These are phyloP conservation scores for Thymelicus sylvestris DNA, from an alignment of 2,888 invertebrate species.

Conservation along the genomic window DNA sequence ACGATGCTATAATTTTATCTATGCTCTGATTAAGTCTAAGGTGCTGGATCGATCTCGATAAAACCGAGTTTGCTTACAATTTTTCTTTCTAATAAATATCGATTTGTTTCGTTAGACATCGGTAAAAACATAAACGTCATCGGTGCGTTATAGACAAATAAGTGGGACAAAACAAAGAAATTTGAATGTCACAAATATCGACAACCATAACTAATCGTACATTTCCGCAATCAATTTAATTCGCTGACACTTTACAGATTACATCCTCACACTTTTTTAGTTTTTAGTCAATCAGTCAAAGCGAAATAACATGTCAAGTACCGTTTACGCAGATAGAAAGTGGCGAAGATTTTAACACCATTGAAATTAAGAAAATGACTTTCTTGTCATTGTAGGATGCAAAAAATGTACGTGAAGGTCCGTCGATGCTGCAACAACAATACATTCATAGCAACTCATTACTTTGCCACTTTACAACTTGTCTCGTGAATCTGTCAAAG, in stretches of 20 bases:
- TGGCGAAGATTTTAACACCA: background rate
- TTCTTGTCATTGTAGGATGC: background rate
- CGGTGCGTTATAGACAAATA: too few species aligned
- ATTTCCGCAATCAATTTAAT: background rate
- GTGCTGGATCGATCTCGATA: too few species aligned
- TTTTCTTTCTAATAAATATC: too few species aligned
- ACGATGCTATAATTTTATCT: too few species aligned
- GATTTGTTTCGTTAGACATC: too few species aligned
- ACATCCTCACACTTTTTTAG: background rate
- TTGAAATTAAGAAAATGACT: conserved; percentile 2
- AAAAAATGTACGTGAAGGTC: background rate
- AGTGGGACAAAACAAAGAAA: too few species aligned
- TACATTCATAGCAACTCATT: background rate
- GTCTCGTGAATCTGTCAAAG: background rate
- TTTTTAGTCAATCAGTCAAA: conserved; percentile 1
- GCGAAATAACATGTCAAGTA: background rate
- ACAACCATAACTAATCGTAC: conserved; percentile 17
- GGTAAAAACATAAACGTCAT: too few species aligned
- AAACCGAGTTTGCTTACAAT: too few species aligned
- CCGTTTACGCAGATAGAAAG: background rate
- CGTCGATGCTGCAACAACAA: background rate
- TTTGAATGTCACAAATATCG: background rate
- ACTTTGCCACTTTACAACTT: background rate
- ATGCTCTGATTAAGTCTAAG: too few species aligned
- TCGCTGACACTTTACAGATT: conserved; percentile 3